phyloP scores from a whole-genome alignment of 2,113 vertebrate species.

The Gorsachius goisagi region DNA sequence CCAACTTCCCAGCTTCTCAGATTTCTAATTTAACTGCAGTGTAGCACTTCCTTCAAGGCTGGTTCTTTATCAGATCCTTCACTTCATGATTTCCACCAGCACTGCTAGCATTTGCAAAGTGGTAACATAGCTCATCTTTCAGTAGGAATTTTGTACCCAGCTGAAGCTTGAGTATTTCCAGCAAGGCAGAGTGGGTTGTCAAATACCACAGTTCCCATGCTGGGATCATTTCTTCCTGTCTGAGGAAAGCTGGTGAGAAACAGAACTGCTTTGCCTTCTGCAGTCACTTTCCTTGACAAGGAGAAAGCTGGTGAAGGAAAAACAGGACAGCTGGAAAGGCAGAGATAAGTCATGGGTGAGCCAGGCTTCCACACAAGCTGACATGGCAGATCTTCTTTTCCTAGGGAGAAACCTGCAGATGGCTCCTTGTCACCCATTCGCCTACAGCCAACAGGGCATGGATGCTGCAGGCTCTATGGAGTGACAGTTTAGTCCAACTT shows the following conservation, averaged over 20 bases:
- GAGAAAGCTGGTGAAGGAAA: background rate
- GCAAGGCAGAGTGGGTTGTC: constrained; percentile 34
- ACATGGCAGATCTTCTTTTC: background rate
- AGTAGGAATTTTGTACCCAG: constrained; percentile 8
- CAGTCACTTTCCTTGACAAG: background rate
- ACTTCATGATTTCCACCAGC: background rate
- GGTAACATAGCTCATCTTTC: background rate
- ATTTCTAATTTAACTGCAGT: constrained; percentile 6
- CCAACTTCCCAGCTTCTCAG: background rate
- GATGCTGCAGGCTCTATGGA: background rate
- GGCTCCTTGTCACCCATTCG: background rate
- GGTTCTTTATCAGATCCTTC: background rate
- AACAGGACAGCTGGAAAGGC: background rate
- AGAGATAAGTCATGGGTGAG: background rate
- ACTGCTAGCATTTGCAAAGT: background rate
- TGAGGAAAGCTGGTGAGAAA: constrained; percentile 47
- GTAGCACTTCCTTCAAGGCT: constrained; percentile 8
- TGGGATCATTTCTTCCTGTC: constrained; percentile 31
- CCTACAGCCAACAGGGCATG: background rate
- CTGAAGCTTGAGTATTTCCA: constrained; percentile 45
- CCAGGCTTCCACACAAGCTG: background rate
- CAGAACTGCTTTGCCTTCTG: background rate
- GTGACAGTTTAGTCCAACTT: background rate
- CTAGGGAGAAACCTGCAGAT: background rate
- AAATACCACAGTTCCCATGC: constrained; percentile 20